Evolutionary conservation across 1,140 invertebrate species (phyloP).

Genomic region (Orussus abietinus): DNA sequence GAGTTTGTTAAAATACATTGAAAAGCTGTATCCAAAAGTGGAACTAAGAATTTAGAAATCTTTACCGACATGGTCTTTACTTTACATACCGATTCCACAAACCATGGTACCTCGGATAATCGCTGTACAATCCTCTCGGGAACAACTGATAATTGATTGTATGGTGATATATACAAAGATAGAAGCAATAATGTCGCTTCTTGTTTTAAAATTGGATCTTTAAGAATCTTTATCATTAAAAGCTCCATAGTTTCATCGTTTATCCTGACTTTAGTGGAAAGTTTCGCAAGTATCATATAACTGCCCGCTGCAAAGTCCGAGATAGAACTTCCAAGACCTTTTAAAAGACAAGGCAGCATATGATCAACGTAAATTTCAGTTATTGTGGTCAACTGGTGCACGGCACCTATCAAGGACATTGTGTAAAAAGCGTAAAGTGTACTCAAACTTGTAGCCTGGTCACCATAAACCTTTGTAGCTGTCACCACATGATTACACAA

Average conservation of each 20-base stretch:
- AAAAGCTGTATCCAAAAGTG: conserved; percentile 49
- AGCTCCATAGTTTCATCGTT: conserved; percentile 59
- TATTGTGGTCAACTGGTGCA: conserved; percentile 56
- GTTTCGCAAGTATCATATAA: conserved; percentile 70
- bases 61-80: conserved; percentile 52
- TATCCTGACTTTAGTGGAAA: conserved; percentile 63
- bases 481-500: conserved; percentile 66
- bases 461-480: conserved; percentile 63
- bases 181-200: conserved; percentile 60
- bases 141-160: conserved; percentile 47
- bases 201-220: conserved; percentile 51
- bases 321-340: conserved; percentile 64
- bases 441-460: conserved; percentile 59
- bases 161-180: conserved; percentile 61
- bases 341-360: conserved; percentile 66
- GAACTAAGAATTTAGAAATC: conserved; percentile 54
- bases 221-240: conserved; percentile 61
- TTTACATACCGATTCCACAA: conserved; percentile 53
- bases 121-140: conserved; percentile 52
- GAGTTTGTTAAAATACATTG: conserved; percentile 19
- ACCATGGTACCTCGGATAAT: conserved; percentile 51
- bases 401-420: conserved; percentile 65
- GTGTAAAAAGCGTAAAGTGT: conserved; percentile 77
- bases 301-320: conserved; percentile 68
- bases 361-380: conserved; percentile 67